Evolutionary conservation across 2,797 vertebrate genomes (phyloP).

Genomic region (Molossus alvarezi): DNA sequence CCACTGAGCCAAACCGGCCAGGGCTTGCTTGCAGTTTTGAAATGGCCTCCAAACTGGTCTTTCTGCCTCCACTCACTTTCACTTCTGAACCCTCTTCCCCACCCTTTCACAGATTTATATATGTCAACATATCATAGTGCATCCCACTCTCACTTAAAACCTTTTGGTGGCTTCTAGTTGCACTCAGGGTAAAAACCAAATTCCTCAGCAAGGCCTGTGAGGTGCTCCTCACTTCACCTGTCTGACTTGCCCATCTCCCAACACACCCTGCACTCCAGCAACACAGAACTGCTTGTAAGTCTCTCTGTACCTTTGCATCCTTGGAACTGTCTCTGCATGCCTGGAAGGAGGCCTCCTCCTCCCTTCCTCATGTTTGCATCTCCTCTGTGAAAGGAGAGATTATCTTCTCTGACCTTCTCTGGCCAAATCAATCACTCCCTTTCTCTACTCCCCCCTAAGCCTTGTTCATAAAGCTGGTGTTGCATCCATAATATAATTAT

Average conservation of each 20-base stretch:
- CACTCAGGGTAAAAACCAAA: not conserved
- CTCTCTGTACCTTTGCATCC: not conserved
- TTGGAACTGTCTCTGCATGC: not conserved
- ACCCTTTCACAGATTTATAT: not conserved
- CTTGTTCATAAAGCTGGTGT: slow-evolving; percentile 49
- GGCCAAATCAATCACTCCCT: not conserved
- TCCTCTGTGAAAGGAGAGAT: slow-evolving; percentile 30
- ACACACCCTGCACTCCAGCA: not conserved
- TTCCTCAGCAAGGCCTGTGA: not conserved
- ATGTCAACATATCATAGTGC: not conserved
- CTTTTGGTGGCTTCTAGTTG: not conserved
- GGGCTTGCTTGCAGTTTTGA: not conserved
- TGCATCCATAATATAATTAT: slow-evolving; percentile 13
- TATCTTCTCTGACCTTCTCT: not conserved
- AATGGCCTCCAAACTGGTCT: not conserved
- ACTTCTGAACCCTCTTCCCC: not conserved
- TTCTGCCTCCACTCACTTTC: slow-evolving; percentile 13
- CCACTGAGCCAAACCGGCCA: no score
- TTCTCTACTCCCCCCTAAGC: not conserved
- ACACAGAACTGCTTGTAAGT: not conserved
- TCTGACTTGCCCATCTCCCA: not conserved
- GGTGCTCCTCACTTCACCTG: not conserved
- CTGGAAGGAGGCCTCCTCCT: not conserved
- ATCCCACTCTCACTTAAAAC: slow-evolving; percentile 11
- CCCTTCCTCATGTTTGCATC: not conserved